Evolutionary conservation across 2,888 invertebrate genomes (phyloP).

Genomic region (Lasioglossum malachurum): DNA sequence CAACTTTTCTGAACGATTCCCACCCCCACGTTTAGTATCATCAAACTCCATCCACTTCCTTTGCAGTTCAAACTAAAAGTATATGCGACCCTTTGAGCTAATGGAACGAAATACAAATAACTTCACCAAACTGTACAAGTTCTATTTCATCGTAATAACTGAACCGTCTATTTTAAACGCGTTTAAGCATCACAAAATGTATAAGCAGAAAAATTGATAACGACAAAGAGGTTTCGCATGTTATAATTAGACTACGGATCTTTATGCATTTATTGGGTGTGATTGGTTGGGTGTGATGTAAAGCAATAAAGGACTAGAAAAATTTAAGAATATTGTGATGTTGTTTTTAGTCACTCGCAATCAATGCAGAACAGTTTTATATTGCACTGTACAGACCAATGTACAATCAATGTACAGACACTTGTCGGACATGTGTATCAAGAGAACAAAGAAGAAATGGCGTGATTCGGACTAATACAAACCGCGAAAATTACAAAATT

Average conservation of each 20-base stretch:
- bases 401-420: too few relatives aligned
- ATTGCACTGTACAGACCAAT: too few relatives aligned
- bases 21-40: slow-evolving; percentile 12
- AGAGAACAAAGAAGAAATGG: too few relatives aligned
- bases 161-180: neutral
- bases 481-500: too few relatives aligned
- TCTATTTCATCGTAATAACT: neutral
- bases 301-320: too few relatives aligned
- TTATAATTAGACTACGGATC: neutral
- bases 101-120: slow-evolving; percentile 51
- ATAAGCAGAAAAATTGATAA: neutral
- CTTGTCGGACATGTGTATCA: too few relatives aligned
- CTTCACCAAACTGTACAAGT: neutral
- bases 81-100: slow-evolving; percentile 36
- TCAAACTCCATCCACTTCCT: slow-evolving; percentile 4
- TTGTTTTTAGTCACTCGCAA: too few relatives aligned
- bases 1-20: slow-evolving; percentile 60
- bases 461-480: too few relatives aligned
- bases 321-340: too few relatives aligned
- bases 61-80: neutral
- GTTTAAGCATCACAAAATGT: neutral
- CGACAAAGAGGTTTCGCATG: neutral
- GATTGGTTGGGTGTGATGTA: too few relatives aligned
- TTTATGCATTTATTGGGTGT: neutral
- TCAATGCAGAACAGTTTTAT: too few relatives aligned